Percentiles rank a stretch among this genome's conserved stretches.
phyloP scores from a whole-genome alignment of 2,888 invertebrate species.

The Azorinus chamasolen region DNA sequence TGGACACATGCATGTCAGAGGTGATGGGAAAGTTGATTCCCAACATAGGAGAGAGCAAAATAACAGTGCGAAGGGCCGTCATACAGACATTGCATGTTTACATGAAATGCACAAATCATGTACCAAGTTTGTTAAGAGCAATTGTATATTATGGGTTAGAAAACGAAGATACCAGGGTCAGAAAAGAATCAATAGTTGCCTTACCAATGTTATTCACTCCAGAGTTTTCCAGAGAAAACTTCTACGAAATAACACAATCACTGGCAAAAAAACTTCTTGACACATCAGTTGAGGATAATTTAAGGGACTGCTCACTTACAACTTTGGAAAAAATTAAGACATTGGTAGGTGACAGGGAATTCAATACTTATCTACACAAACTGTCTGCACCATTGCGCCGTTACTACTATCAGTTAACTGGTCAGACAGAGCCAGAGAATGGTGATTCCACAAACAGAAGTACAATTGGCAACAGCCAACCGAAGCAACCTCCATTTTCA shows the following conservation, averaged over 20 bases:
- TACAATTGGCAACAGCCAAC: conserved; percentile 26
- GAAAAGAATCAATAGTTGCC: conserved; percentile 86
- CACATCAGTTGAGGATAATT: conserved; percentile 80
- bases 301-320: conserved; percentile 81
- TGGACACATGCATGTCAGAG: conserved; percentile 85
- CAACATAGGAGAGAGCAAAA: conserved; percentile 84
- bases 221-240: conserved; percentile 86
- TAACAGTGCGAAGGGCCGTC: conserved; percentile 85
- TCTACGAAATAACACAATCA: conserved; percentile 84
- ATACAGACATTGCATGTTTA: conserved; percentile 87
- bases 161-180: conserved; percentile 81
- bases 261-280: conserved; percentile 83
- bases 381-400: conserved; percentile 78
- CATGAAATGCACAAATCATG: conserved; percentile 86
- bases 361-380: conserved; percentile 82
- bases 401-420: conserved; percentile 78
- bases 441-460: conserved; percentile 36
- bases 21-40: conserved; percentile 85
- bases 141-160: conserved; percentile 86
- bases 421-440: conserved; percentile 56
- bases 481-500: conserved; percentile 50
- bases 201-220: conserved; percentile 86
- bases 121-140: conserved; percentile 85
- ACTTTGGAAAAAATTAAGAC: conserved; percentile 86
- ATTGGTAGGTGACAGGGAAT: conserved; percentile 85